phyloP scores from a whole-genome alignment of 2,888 invertebrate species.

The Dynastes hyllus region DNA sequence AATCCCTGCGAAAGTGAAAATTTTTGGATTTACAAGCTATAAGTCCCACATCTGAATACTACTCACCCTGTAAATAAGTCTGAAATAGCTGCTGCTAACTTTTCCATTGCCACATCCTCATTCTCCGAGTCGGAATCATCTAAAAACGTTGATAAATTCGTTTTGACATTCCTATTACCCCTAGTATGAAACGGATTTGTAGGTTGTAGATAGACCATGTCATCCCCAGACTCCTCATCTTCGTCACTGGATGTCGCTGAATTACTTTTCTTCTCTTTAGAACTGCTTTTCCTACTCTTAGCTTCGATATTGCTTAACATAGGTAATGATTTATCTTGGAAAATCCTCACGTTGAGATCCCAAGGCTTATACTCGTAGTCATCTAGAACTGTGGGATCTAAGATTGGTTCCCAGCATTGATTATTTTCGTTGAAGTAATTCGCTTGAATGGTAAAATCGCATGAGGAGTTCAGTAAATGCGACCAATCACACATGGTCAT shows the following conservation, averaged over 20 bases:
- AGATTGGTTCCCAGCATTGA: slow-evolving; percentile 86
- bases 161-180: slow-evolving; percentile 68
- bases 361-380: slow-evolving; percentile 82
- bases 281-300: slow-evolving; percentile 59
- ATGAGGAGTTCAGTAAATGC: slow-evolving; percentile 68
- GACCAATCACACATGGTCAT: slow-evolving; percentile 81
- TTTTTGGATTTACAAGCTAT: no score
- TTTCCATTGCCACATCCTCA: slow-evolving; percentile 81
- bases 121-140: slow-evolving; percentile 85
- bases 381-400: slow-evolving; percentile 82
- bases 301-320: slow-evolving; percentile 63
- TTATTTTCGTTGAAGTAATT: slow-evolving; percentile 69
- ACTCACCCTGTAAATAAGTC: slow-evolving; percentile 84
- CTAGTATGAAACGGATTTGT: slow-evolving; percentile 64
- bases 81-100: slow-evolving; percentile 81
- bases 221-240: slow-evolving; percentile 68
- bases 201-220: slow-evolving; percentile 70
- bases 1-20: slow-evolving; percentile 62
- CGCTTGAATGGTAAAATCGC: slow-evolving; percentile 71
- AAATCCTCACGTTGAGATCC: slow-evolving; percentile 80
- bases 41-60: not conserved
- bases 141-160: slow-evolving; percentile 73
- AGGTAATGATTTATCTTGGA: slow-evolving; percentile 71
- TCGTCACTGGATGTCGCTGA: slow-evolving; percentile 64
- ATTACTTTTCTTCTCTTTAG: slow-evolving; percentile 59